Base-by-base conservation (phyloP, 2,888 invertebrate species). In the Venustoraphidia nigricollis region DNA sequence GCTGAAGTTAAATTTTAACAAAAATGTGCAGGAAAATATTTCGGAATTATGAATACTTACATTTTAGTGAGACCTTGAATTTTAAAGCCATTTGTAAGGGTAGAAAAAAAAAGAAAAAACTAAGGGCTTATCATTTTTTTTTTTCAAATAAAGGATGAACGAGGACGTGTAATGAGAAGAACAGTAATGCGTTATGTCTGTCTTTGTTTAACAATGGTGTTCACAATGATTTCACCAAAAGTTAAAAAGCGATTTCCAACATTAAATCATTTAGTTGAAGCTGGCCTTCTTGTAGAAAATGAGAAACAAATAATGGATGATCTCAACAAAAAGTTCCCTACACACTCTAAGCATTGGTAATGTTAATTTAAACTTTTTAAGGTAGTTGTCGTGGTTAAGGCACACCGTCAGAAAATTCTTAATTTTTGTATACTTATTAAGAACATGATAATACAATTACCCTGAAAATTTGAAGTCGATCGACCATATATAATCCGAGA, bases 221-320 rank as follows among this genome's bases (percentile, higher is more conserved):
- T 91, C 56, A 79, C 84, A 38, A 87, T 85, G 76, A 84, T 92
- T 53, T 86, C 89, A 46, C 89, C 91, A 0, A 72, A 84, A 43
- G 92, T 92, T 27, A 91, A 91, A 64, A 91, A 89, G 62, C 75
- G 91, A 11, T 92, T 92, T 63, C 91, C 91, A 0, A 83, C 84
- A 1, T 67, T 89, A 50, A 78, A 81, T 53, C 87, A 91, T 64
- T 78, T 90, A 50, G 83, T 90, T 6, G 90, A 90, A 52, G 84
- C 89, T 8, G 91, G 91, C 56, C 68, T 92, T 40, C 67, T 92
- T 40, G 73, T 84, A 49, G 83, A 86, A 52, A 91, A 87, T 60
- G 92, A 92, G 64, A 79, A 81, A 57, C 68, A 69, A 39, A 88
- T 91, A 53, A 79, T 92, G 52, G 79, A 82, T 48, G 78, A 82